These are phyloP conservation scores for Salvelinus sp. DNA, from an alignment of 2,113 vertebrate species.

Conservation along the genomic window DNA sequence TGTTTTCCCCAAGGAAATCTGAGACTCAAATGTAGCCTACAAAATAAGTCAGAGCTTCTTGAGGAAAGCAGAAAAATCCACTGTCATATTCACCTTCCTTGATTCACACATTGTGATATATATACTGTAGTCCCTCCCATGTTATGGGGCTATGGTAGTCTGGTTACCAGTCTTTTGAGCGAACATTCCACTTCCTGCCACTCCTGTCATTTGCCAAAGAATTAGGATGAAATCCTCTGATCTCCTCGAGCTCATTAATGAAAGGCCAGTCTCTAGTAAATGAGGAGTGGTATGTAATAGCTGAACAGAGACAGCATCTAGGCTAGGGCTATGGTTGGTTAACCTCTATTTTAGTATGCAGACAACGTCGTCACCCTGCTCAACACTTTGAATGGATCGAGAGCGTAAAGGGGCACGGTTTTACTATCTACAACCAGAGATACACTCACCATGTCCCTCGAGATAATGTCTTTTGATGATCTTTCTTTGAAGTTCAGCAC, in stretches of 20 bases:
- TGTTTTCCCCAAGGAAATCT: conserved; percentile 7
- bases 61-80: background rate
- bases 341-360: conserved; percentile 22
- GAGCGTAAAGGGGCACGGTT: conserved; percentile 4
- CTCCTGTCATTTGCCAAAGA: no score
- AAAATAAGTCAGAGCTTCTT: background rate
- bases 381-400: conserved; percentile 1
- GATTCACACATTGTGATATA: background rate
- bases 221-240: no score
- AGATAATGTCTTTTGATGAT: conserved; percentile 34
- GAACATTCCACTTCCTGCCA: no score
- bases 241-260: no score
- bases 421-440: conserved; percentile 10
- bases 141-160: background rate
- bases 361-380: conserved; percentile 1
- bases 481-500: conserved; percentile 38
- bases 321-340: background rate
- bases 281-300: no score
- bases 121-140: background rate
- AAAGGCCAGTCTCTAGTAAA: no score
- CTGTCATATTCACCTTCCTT: background rate
- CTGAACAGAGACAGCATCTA: no score
- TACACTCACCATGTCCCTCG: conserved; percentile 7
- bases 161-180: no score
- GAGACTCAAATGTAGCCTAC: background rate